Evolutionary conservation across 2,888 invertebrate genomes (phyloP).

Genomic region (Enchytraeus crypticus): DNA sequence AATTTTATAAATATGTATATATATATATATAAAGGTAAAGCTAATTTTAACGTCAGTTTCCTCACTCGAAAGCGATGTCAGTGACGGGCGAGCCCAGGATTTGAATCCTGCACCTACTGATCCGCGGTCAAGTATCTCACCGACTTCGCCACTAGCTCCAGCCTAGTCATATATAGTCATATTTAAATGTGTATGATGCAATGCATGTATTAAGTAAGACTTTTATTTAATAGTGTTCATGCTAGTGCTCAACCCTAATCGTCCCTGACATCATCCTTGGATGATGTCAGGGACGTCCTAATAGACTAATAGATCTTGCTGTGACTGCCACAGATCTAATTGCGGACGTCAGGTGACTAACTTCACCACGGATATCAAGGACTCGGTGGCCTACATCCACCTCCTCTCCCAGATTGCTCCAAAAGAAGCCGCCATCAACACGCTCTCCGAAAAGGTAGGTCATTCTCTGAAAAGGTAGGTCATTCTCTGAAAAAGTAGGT

Average conservation of each 20-base stretch:
- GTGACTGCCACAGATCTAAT: too few relatives aligned
- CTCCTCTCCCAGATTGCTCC: slow-evolving; percentile 92
- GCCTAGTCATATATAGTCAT: too few relatives aligned
- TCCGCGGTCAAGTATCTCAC: too few relatives aligned
- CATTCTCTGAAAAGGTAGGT: slow-evolving; percentile 70
- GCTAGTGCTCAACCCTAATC: neutral
- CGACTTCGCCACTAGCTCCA: too few relatives aligned
- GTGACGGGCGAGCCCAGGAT: too few relatives aligned
- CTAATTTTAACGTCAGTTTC: too few relatives aligned
- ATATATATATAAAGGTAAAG: too few relatives aligned
- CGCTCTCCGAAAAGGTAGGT: slow-evolving; percentile 70
- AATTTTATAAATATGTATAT: too few relatives aligned
- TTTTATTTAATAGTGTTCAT: neutral
- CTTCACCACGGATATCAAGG: slow-evolving; percentile 86
- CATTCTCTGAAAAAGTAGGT: slow-evolving; percentile 70
- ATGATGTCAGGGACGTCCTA: neutral
- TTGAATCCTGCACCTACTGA: too few relatives aligned
- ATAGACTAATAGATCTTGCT: neutral
- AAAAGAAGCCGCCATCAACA: slow-evolving; percentile 68
- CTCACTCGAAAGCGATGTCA: too few relatives aligned
- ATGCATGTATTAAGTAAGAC: neutral
- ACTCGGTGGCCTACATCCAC: slow-evolving; percentile 90
- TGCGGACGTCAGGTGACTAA: slow-evolving; percentile 64
- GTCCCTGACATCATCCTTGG: neutral
- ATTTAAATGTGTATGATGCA: too few relatives aligned